Percentiles rank a stretch among this genome's conserved stretches.
phyloP scores from a whole-genome alignment of 2,888 invertebrate species.

The Agriopis marginaria region DNA sequence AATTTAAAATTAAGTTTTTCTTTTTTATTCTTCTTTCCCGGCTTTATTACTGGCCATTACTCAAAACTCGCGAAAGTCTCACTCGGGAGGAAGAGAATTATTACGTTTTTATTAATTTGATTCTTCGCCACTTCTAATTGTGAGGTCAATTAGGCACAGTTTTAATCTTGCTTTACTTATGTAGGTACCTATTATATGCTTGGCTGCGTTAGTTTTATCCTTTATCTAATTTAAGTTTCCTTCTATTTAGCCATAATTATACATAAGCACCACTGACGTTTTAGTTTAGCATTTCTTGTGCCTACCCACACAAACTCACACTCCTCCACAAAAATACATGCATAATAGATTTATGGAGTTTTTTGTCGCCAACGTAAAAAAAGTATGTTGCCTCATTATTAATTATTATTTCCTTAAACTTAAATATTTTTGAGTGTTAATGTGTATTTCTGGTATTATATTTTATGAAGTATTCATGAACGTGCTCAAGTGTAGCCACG shows the following conservation, averaged over 20 bases:
- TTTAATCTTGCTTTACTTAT: constrained; percentile 13
- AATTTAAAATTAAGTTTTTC: constrained; percentile 36
- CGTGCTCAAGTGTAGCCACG: too few species aligned
- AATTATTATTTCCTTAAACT: too few species aligned
- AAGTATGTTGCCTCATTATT: too few species aligned
- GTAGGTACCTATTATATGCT: neutral
- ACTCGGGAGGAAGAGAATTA: constrained; percentile 27
- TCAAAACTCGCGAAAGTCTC: constrained; percentile 43
- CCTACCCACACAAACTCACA: too few species aligned
- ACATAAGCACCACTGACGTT: neutral
- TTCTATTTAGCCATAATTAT: neutral
- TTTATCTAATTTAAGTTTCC: neutral
- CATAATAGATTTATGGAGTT: too few species aligned
- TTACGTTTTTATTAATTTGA: constrained; percentile 41
- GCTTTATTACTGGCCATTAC: constrained; percentile 46
- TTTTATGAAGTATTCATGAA: too few species aligned
- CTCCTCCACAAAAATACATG: too few species aligned
- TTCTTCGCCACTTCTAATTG: constrained; percentile 42
- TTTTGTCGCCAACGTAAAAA: too few species aligned
- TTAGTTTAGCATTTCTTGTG: too few species aligned
- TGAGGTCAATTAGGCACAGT: constrained; percentile 40
- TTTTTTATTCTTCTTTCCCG: constrained; percentile 19
- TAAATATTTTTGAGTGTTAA: too few species aligned
- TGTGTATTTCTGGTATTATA: too few species aligned
- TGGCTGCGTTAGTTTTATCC: neutral